phyloP scores from a whole-genome alignment of 1,140 invertebrate species.

The Drosophila jambulina region DNA sequence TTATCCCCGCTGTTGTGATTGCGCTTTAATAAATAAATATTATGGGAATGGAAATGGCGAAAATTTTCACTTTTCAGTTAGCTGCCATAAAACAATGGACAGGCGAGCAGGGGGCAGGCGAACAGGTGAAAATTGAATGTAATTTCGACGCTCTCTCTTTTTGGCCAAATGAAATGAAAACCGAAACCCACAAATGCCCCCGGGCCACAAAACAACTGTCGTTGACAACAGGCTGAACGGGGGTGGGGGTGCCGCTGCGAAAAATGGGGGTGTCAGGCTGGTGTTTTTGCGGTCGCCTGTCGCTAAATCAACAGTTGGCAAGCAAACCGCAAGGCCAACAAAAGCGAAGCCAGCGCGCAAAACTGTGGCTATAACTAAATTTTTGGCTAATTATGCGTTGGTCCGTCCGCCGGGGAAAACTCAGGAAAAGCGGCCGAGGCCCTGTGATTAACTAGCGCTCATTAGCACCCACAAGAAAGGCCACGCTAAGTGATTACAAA shows the following conservation, averaged over 20 bases:
- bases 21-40: slow-evolving; percentile 52
- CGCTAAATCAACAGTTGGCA: slow-evolving; percentile 81
- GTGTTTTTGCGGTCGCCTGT: slow-evolving; percentile 33
- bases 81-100: slow-evolving; percentile 31
- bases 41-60: slow-evolving; percentile 44
- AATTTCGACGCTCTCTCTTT: slow-evolving; percentile 55
- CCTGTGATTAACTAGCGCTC: slow-evolving; percentile 43
- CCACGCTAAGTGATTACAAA: slow-evolving; percentile 35
- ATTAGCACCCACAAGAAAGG: slow-evolving; percentile 33
- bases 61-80: slow-evolving; percentile 20
- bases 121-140: slow-evolving; percentile 79
- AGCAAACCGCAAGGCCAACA: slow-evolving; percentile 54
- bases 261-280: background rate
- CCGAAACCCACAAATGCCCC: slow-evolving; percentile 59
- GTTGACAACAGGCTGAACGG: slow-evolving; percentile 52
- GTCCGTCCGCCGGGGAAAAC: background rate
- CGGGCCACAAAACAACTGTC: slow-evolving; percentile 65
- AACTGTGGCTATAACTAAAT: slow-evolving; percentile 40
- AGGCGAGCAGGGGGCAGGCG: background rate
- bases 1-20: slow-evolving; percentile 62
- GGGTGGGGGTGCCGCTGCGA: background rate
- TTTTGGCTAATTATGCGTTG: slow-evolving; percentile 45
- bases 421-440: background rate
- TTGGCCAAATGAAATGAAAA: slow-evolving; percentile 49
- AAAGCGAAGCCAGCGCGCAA: slow-evolving; percentile 19